Base-by-base conservation (phyloP, 2,888 invertebrate genomes). In the Eurytoma californica region DNA sequence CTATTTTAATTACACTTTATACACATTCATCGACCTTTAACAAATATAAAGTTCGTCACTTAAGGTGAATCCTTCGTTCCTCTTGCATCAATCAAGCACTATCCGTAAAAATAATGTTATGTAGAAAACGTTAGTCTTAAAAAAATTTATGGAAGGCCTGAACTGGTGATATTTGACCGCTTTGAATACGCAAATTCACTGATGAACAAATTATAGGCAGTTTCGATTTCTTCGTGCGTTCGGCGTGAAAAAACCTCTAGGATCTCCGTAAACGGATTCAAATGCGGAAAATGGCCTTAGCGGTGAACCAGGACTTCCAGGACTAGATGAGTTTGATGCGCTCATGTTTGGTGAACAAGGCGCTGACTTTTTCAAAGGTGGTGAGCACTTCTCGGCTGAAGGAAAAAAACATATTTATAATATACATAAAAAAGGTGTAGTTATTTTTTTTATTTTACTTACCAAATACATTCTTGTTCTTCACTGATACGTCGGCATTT, bases 391-490 rank as follows among this genome's bases (percentile, higher is more conserved):
- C 53, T 90, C 89, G 69, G 86, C 90, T 89, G 28, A 12, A 78
- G 82, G 49, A 47, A 57, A 73, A 51, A 16, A 57, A 51, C n/a
- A 61, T 68, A 30, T 53, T n/a, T 24, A 24, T 24, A 72, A n/a
- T 30, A 16, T 16, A 51, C 70, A 9, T 79, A 75, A 39, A 63
- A 55, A 65, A 14, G 12, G 53, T 16, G 7, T 9, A 61, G 12
- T 2, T 39, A n/a, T 39, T 69, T 67, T 47, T 47, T 5, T 14
- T 60, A 47, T 72, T 30, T 24, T 58, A 85, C 87, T 68, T 84
- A 89, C 89, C 88, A 81, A 90, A 90, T 67, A 90, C 83, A 55
- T 79, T 81, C 80, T 84, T 88, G 79, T 90, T 90, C 60, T 84
- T 88, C 28, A 90, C 84, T 18, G 86, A 85, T 53, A 89, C 82